Conservation (phyloP, 2,888 invertebrate genomes). For the Mesorhabditis belari region DNA sequence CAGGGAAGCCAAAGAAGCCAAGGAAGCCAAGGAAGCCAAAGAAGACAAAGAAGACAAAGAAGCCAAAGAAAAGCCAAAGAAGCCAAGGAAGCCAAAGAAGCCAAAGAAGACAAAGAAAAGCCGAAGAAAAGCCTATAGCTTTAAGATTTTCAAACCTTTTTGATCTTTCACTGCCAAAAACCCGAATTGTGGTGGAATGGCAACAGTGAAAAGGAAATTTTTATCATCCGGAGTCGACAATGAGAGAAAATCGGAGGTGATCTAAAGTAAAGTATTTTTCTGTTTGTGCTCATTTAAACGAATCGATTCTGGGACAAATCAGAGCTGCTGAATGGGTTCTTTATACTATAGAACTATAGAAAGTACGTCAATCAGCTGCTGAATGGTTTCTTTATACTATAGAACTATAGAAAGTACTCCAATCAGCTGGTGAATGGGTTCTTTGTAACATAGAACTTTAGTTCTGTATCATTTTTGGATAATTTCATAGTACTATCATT, state of each 20-base stretch:
- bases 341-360: background rate
- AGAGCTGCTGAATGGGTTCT: background rate
- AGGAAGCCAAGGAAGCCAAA: too few relatives aligned
- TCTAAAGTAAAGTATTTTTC: conserved; percentile 15
- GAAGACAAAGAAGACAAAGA: too few relatives aligned
- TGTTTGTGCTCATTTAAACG: too few relatives aligned
- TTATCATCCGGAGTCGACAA: conserved; percentile 44
- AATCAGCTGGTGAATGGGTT: background rate
- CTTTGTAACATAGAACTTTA: background rate
- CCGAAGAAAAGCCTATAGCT: too few relatives aligned
- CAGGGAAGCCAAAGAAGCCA: too few relatives aligned
- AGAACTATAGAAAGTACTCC: background rate
- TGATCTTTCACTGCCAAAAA: conserved; percentile 11
- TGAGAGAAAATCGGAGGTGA: conserved; percentile 29
- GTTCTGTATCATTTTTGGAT: too few relatives aligned
- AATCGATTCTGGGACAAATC: too few relatives aligned
- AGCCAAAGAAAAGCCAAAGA: too few relatives aligned
- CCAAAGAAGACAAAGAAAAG: too few relatives aligned
- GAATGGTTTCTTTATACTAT: background rate
- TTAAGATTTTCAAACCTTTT: background rate
- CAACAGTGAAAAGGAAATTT: conserved; percentile 41
- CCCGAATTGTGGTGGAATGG: conserved; percentile 39
- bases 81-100: too few relatives aligned
- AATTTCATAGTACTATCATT: background rate
- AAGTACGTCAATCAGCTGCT: background rate